Conservation (phyloP, 2,113 vertebrate species). For the Sorex fumeus region DNA sequence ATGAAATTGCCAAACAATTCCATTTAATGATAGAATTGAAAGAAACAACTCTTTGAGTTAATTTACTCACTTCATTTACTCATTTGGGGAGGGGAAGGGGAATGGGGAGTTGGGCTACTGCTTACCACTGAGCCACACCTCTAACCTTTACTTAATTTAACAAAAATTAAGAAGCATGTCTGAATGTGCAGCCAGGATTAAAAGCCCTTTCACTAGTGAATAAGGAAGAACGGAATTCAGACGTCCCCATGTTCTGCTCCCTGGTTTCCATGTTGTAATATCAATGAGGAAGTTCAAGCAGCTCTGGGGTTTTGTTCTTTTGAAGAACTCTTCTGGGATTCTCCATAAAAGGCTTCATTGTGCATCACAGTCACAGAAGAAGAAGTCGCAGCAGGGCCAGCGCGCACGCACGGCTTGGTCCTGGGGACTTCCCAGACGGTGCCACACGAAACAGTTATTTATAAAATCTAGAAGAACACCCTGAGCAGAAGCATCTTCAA, state of each 20-base stretch:
- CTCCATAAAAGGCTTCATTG: neutral
- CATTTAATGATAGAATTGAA: constrained; percentile 19
- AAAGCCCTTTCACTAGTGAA: neutral
- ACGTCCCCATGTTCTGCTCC: neutral
- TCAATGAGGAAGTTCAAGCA: constrained; percentile 47
- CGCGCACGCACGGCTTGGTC: neutral
- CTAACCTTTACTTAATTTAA: neutral
- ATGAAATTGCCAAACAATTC: neutral
- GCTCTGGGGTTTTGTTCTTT: constrained; percentile 37
- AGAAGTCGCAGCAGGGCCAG: neutral
- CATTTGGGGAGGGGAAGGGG: too few species aligned
- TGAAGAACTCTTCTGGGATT: constrained; percentile 6
- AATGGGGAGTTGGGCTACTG: too few species aligned
- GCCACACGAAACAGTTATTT: neutral
- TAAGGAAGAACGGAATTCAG: constrained; percentile 36
- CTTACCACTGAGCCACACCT: too few species aligned
- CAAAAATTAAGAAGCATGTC: neutral
- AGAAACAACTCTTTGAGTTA: neutral
- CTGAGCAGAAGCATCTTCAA: constrained; percentile 18
- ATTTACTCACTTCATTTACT: too few species aligned
- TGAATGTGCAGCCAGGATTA: neutral
- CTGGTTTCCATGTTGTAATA: constrained; percentile 49
- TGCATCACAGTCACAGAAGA: neutral
- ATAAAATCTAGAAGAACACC: neutral
- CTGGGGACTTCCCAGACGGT: accelerated